Evolutionary conservation across 2,113 vertebrate genomes (phyloP).

Genomic region (Thunnus maccoyii): DNA sequence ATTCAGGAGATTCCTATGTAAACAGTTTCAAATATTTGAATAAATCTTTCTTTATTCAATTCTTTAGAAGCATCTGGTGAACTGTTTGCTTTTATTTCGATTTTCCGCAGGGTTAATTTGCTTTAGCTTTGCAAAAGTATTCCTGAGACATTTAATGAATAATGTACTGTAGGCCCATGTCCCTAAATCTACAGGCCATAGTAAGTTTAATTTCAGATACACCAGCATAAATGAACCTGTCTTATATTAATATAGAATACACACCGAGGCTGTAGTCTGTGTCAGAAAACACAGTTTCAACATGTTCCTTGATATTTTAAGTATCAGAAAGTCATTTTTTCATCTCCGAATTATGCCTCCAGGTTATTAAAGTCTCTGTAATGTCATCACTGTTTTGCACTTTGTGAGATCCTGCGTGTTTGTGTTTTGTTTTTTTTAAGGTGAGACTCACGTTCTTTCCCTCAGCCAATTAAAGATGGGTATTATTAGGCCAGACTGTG

Average conservation of each 20-base stretch:
- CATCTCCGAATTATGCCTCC: background rate
- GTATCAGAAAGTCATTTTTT: background rate
- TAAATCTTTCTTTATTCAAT: too few species aligned
- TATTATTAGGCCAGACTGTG: constrained; percentile 71
- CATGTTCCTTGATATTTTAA: too few species aligned
- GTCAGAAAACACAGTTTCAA: too few species aligned
- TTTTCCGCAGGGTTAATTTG: too few species aligned
- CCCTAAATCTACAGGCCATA: background rate
- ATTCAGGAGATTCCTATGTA: background rate
- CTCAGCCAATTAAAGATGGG: constrained; percentile 65
- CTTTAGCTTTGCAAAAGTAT: too few species aligned
- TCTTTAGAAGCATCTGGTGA: too few species aligned
- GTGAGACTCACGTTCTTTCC: constrained; percentile 37
- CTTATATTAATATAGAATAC: background rate
- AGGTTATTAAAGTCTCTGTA: background rate
- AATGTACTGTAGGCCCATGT: background rate
- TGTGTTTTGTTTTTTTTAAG: background rate
- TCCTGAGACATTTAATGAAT: background rate
- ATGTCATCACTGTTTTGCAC: background rate
- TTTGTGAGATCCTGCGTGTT: background rate
- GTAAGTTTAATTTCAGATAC: background rate
- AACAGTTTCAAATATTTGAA: too few species aligned
- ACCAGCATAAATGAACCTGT: background rate
- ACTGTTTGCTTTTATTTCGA: too few species aligned
- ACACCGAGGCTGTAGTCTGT: background rate